Percentiles rank a stretch among this genome's conserved stretches.
phyloP scores from a whole-genome alignment of 2,113 vertebrate genomes.

The Trematocara nigrifrons region DNA sequence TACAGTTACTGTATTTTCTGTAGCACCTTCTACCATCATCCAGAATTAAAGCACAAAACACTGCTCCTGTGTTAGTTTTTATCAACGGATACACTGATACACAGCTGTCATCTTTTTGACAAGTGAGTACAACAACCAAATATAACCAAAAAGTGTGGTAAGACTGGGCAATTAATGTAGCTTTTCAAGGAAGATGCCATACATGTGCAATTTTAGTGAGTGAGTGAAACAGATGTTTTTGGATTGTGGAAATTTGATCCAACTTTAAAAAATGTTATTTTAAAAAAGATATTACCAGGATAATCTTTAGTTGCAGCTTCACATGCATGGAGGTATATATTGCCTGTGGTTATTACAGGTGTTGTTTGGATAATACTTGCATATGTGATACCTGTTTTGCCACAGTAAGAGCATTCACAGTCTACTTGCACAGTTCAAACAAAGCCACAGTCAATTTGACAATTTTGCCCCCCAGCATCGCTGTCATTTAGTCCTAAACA shows the following conservation, averaged over 20 bases:
- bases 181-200: neutral
- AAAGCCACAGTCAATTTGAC: neutral
- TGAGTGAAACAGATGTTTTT: neutral
- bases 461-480: neutral
- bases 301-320: neutral
- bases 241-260: neutral
- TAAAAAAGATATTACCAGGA: neutral
- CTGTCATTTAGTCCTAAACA: neutral
- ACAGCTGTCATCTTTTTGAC: neutral
- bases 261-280: neutral
- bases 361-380: neutral
- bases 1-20: neutral
- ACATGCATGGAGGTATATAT: neutral
- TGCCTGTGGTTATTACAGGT: neutral
- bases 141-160: neutral
- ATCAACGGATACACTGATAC: neutral
- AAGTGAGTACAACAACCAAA: neutral
- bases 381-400: neutral
- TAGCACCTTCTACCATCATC: neutral
- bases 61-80: neutral
- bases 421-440: neutral
- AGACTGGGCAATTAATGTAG: neutral
- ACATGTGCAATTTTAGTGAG: neutral
- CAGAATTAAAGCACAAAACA: neutral
- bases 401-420: neutral